Evolutionary conservation across 2,797 vertebrate species (phyloP).

Genomic region (Lophius americanus): DNA sequence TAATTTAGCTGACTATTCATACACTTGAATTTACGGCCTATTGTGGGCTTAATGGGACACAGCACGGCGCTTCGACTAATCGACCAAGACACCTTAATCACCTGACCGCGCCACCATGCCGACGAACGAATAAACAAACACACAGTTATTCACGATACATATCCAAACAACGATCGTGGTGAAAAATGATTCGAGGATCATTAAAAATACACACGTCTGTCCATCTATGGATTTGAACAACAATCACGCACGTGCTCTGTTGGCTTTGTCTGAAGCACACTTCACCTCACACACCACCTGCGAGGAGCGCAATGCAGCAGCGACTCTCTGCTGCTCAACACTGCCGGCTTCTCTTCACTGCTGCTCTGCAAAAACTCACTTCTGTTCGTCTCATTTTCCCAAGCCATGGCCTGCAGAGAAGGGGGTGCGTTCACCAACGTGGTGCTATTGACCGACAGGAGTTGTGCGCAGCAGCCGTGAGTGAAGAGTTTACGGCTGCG

Average conservation of each 20-base stretch:
- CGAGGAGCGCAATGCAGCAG: constrained; percentile 81
- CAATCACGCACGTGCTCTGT: background rate
- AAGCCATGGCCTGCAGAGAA: constrained; percentile 1
- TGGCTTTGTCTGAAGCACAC: background rate
- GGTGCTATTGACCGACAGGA: constrained; percentile 43
- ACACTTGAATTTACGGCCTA: background rate
- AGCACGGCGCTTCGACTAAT: background rate
- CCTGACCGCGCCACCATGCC: background rate
- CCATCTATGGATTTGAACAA: background rate
- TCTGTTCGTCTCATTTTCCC: background rate
- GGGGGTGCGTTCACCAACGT: constrained; percentile 35
- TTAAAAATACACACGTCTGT: background rate
- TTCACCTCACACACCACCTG: constrained; percentile 45
- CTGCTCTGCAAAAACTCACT: constrained; percentile 29
- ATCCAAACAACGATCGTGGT: too few species aligned
- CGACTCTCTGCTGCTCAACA: constrained; percentile 65
- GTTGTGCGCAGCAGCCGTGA: constrained; percentile 38
- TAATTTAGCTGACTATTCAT: constrained; percentile 8
- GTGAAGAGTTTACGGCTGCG: constrained; percentile 40
- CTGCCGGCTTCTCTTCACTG: constrained; percentile 47
- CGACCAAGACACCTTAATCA: background rate
- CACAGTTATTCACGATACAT: too few species aligned
- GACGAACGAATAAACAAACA: background rate
- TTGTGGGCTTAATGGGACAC: background rate
- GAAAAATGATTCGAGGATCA: too few species aligned